Evolutionary conservation across 2,113 vertebrate genomes (phyloP).

Genomic region (Apodemus speciosus): DNA sequence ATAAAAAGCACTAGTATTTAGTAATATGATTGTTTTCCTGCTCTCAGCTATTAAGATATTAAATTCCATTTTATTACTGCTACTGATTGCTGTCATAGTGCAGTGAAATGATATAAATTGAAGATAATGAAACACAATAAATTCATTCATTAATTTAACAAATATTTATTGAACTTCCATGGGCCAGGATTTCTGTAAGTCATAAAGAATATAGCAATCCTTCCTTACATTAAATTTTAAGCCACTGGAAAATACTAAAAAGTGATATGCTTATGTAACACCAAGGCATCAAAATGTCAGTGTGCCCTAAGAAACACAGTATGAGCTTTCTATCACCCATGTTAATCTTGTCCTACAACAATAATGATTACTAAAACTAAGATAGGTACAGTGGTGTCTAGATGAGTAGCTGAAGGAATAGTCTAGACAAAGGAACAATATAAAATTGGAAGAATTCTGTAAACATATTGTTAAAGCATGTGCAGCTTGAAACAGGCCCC

Average conservation of each 20-base stretch:
- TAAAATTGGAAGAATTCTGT: background rate
- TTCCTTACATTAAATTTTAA: background rate
- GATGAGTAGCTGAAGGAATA: background rate
- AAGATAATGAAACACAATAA: slow-evolving; percentile 16
- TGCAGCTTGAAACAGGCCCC: background rate
- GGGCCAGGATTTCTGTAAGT: background rate
- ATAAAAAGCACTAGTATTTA: background rate
- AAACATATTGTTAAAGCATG: slow-evolving; percentile 21
- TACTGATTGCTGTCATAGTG: background rate
- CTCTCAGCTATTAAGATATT: slow-evolving; percentile 21
- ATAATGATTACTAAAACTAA: slow-evolving; percentile 20
- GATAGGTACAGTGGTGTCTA: background rate
- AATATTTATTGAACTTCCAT: slow-evolving; percentile 29
- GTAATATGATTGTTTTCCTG: background rate
- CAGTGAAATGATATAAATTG: background rate
- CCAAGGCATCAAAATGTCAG: background rate
- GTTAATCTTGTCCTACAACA: background rate
- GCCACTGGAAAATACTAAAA: background rate
- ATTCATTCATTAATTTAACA: slow-evolving; percentile 39
- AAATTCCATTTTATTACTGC: slow-evolving; percentile 30
- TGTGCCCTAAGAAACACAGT: background rate
- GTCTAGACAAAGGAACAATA: slow-evolving; percentile 25
- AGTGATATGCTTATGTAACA: background rate
- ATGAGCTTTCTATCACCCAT: background rate
- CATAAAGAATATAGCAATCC: background rate